These are phyloP conservation scores for Anas flavirostris DNA, from an alignment of 2,797 vertebrate species.

Conservation along the genomic window DNA sequence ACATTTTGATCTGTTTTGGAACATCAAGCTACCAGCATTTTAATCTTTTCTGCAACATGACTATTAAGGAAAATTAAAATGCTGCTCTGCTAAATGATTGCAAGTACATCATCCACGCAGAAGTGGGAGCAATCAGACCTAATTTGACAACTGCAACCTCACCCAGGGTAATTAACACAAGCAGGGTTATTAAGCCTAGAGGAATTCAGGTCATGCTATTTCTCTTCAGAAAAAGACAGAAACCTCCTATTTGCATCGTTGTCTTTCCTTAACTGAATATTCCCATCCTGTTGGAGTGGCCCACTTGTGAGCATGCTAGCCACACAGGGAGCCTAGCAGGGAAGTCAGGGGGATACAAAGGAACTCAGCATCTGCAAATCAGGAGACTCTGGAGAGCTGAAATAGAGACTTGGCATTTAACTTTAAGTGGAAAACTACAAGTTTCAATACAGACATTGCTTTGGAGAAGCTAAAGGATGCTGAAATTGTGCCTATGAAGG, in stretches of 20 bases:
- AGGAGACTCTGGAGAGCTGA: background rate
- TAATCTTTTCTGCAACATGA: background rate
- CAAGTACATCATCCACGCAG: background rate
- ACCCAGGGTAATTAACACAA: background rate
- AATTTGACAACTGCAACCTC: background rate
- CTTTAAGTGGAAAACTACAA: background rate
- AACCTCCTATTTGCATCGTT: accelerated
- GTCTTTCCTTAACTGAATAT: background rate
- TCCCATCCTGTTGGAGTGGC: background rate
- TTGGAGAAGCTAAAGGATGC: background rate
- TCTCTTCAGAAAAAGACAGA: background rate
- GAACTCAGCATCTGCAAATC: background rate
- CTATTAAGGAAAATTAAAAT: constrained; percentile 6
- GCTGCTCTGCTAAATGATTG: background rate
- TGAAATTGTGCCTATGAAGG: background rate
- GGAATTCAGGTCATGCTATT: background rate
- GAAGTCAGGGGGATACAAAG: background rate
- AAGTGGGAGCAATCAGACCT: background rate
- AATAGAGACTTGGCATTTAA: background rate
- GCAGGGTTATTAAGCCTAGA: too few species aligned
- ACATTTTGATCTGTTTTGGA: constrained; percentile 38
- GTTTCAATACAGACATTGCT: background rate
- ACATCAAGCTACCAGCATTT: constrained; percentile 38
- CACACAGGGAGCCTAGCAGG: background rate
- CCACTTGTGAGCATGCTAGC: too few species aligned